These are phyloP conservation scores for Neofelis nebulosa DNA, from an alignment of 2,113 vertebrate genomes.

Conservation along the genomic window DNA sequence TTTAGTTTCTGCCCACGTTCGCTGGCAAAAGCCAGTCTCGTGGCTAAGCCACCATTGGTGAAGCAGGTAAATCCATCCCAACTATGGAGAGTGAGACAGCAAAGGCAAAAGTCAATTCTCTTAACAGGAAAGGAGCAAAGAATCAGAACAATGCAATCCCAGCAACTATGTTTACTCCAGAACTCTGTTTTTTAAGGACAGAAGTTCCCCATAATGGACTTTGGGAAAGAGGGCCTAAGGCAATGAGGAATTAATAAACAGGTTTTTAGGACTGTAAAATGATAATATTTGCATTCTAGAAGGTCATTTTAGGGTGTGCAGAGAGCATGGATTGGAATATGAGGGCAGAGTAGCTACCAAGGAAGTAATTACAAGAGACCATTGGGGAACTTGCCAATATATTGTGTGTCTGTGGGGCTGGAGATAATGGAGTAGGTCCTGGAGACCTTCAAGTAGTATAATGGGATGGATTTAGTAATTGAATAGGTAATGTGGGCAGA, in stretches of 20 bases:
- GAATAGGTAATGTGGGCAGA: neutral
- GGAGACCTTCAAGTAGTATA: neutral
- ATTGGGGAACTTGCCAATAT: neutral
- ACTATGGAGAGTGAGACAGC: neutral
- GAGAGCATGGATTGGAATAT: neutral
- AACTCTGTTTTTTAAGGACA: neutral
- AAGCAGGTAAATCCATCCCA: neutral
- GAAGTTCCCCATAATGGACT: neutral
- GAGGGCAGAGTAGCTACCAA: neutral
- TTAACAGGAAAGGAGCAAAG: neutral
- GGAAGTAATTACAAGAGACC: neutral
- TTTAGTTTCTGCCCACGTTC: neutral
- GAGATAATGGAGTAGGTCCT: neutral
- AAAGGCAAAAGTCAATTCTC: neutral
- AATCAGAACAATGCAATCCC: neutral
- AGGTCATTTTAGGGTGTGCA: neutral
- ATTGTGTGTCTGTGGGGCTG: neutral
- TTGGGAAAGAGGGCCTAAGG: neutral
- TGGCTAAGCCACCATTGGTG: neutral
- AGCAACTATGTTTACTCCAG: neutral
- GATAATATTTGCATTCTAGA: neutral
- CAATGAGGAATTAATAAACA: neutral
- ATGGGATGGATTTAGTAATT: neutral
- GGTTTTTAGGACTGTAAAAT: neutral
- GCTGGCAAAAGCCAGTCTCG: neutral